A percentile compares a stretch with the other conserved stretches of the same genome.
Evolutionary conservation across 2,888 invertebrate species (phyloP).

Genomic region (Helobdella robusta): DNA sequence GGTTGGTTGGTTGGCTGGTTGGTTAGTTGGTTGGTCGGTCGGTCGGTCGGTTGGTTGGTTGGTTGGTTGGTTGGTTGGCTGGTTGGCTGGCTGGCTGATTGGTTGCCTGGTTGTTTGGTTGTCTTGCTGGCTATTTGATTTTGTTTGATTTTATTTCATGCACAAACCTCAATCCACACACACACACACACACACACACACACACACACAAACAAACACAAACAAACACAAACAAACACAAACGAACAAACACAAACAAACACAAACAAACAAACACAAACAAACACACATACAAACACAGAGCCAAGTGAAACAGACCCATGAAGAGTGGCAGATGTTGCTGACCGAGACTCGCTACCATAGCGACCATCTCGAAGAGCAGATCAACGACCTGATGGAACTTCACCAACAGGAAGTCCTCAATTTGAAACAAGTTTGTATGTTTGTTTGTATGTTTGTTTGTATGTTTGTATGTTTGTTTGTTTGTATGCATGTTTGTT

Average conservation of each 20-base stretch:
- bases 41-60: too few species aligned
- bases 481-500: too few species aligned
- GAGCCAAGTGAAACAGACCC: slow-evolving; percentile 5
- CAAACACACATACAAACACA: background rate
- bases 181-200: background rate
- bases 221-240: too few species aligned
- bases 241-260: too few species aligned
- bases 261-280: too few species aligned
- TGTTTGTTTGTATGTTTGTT: background rate
- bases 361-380: slow-evolving; percentile 73
- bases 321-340: slow-evolving; percentile 40
- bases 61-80: too few species aligned
- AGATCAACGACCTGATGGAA: slow-evolving; percentile 94
- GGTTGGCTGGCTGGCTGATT: too few species aligned
- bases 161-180: background rate
- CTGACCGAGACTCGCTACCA: slow-evolving; percentile 63
- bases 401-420: slow-evolving; percentile 92
- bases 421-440: slow-evolving; percentile 63
- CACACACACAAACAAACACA: too few species aligned
- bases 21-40: too few species aligned
- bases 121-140: too few species aligned
- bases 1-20: background rate
- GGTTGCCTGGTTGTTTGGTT: too few species aligned
- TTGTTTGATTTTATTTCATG: background rate
- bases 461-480: too few species aligned